Evolutionary conservation across 2,113 vertebrate genomes (phyloP), one percentile per base, ranked within the genome.

Genomic region (Actinemys pallida): DNA sequence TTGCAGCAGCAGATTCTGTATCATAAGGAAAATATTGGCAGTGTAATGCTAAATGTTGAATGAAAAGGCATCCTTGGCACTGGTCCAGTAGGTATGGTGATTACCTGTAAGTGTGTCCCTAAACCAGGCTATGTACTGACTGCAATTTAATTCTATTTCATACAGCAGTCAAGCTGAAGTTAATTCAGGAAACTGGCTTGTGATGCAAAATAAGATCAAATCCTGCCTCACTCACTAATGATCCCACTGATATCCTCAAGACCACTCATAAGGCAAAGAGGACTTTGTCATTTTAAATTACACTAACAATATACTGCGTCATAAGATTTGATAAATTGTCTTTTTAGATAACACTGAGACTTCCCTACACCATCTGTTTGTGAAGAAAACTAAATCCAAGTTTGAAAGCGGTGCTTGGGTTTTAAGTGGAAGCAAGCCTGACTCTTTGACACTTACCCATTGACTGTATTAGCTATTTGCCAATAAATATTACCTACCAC

Each of bases 401-500:
- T 76, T n/a, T 69, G 62, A 69, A 69, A 69, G 31, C 8, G 5
- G 62, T 69, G 62, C 62, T 24, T 1, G 4, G 9, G 56, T 50
- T 52, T 5, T n/a, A 78, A n/a, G 6, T 22, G 50, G 27, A 75
- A 81, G 20, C 35, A 52, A 59, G 29, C 22, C n/a, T n/a, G 35
- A 19, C 0, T 0, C 49, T 56, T 39, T 35, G 50, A 25, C 12
- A 45, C 5, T 75, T n/a, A 62, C 31, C 1, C 25, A 10, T 53
- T 47, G 8, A 19, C 50, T 8, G 1, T 25, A 6, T 52, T 22
- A 35, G 9, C 16, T 8, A 31, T 31, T 4, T 4, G 50, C 35
- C 59, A 10, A 20, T 4, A 16, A 6, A 22, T 27, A 35, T 42
- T 29, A 31, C 0, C 25, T 0, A 8, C 24, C 1, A 0, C 50